A percentile compares a stretch with the other conserved stretches of the same genome.
Conservation (phyloP, 2,888 invertebrate genomes). For the Zaprionus lineosus region DNA sequence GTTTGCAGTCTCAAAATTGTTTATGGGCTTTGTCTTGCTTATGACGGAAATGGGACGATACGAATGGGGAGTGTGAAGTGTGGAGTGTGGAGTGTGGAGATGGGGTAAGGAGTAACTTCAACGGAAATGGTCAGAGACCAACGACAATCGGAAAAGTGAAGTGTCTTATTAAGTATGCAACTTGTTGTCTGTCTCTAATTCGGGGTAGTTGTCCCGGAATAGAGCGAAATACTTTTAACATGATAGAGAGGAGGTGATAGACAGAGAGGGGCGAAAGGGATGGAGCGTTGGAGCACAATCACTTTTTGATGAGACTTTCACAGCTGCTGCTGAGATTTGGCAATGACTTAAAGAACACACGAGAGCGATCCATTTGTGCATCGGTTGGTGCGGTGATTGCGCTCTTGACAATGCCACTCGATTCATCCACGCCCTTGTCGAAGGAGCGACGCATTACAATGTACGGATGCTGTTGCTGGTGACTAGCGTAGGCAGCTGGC, state of each 20-base stretch:
- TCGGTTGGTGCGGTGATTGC: slow-evolving; percentile 30
- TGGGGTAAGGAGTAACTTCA: no score
- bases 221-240: slow-evolving; percentile 43
- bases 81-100: no score
- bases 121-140: not conserved
- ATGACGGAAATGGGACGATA: not conserved
- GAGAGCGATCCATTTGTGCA: slow-evolving; percentile 67
- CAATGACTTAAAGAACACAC: slow-evolving; percentile 85
- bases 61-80: no score
- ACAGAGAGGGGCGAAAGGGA: not conserved
- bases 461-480: slow-evolving; percentile 29
- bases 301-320: slow-evolving; percentile 85
- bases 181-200: slow-evolving; percentile 16
- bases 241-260: slow-evolving; percentile 22
- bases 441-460: slow-evolving; percentile 75
- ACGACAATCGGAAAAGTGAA: no score
- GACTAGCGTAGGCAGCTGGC: slow-evolving; percentile 62
- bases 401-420: slow-evolving; percentile 6
- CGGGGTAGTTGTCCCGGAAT: slow-evolving; percentile 22
- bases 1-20: slow-evolving; percentile 76
- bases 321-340: slow-evolving; percentile 89
- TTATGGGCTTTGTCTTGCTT: slow-evolving; percentile 54
- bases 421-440: slow-evolving; percentile 73
- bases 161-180: slow-evolving; percentile 36
- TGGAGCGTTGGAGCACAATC: slow-evolving; percentile 31